Evolutionary conservation across 2,113 vertebrate genomes (phyloP).

Genomic region (human (Homo sapiens)): GRCh38 chr2:195465501-195466000

Average conservation of each 20-base stretch:
- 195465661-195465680: constrained; percentile 41
- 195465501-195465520: not conserved
- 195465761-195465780: not conserved
- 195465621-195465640: not conserved
- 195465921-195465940: not conserved
- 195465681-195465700: constrained; percentile 26
- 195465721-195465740: not conserved
- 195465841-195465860: not conserved
- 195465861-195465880: not conserved
- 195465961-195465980: not conserved
- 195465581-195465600: not conserved
- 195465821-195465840: not conserved
- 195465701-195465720: constrained; percentile 35
- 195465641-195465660: not conserved
- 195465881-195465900: not conserved
- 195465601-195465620: not conserved
- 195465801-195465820: not conserved
- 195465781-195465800: not conserved
- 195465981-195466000: not conserved
- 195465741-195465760: not conserved
- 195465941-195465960: not conserved
- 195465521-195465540: not conserved
- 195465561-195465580: not conserved
- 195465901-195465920: not conserved
- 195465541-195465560: not conserved